These are phyloP conservation scores for Phylloscopus whistleri DNA, from an alignment of 2,113 vertebrate genomes.

Conservation along the genomic window DNA sequence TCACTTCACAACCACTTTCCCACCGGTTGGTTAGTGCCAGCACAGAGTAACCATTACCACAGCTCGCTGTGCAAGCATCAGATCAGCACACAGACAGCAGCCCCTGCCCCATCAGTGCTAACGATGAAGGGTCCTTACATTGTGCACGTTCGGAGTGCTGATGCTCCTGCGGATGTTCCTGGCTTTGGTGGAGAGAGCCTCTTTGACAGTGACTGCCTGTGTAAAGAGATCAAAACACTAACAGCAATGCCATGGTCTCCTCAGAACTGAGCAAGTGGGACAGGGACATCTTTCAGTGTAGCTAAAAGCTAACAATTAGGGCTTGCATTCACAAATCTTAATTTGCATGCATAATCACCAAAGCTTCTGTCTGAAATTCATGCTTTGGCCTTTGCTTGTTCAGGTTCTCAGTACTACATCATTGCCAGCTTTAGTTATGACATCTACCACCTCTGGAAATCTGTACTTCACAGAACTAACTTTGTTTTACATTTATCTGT, in stretches of 20 bases:
- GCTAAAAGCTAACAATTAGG: not conserved
- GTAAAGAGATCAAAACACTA: not conserved
- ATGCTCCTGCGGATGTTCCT: conserved; percentile 91
- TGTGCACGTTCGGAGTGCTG: conserved; percentile 92
- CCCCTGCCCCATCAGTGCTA: not conserved
- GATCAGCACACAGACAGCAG: not conserved
- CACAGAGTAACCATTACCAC: not conserved
- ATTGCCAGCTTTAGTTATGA: not conserved
- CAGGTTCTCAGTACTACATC: not conserved
- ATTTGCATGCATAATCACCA: not conserved
- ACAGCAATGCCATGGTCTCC: not conserved
- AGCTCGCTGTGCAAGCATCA: not conserved
- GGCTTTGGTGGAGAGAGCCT: conserved; percentile 85
- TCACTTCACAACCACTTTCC: not conserved
- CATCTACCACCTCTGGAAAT: not conserved
- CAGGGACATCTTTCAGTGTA: not conserved
- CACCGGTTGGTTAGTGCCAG: not conserved
- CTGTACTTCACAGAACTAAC: not conserved
- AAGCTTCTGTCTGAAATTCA: not conserved
- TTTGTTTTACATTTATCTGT: not conserved
- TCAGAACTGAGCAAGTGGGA: not conserved
- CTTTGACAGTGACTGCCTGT: conserved; percentile 93
- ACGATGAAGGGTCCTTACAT: conserved; percentile 73
- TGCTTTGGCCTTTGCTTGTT: not conserved
- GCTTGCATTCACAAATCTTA: not conserved